Base-by-base conservation (phyloP, 2,113 vertebrate genomes). In the Osmerus eperlanus region DNA sequence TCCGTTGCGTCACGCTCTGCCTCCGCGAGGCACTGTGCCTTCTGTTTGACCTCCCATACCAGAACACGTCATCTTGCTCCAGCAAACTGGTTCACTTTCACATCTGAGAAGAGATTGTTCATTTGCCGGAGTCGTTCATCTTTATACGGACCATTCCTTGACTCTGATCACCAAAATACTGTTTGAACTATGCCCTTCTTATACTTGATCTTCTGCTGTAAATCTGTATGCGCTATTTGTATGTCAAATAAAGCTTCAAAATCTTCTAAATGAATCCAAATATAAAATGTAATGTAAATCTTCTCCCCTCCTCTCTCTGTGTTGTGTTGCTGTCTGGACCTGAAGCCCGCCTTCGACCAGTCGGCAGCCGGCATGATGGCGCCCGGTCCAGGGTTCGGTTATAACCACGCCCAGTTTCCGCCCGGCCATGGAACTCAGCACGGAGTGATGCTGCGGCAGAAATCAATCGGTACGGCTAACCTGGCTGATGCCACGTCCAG, bases 401-500 rank as follows among this genome's bases (percentile, higher is more conserved):
- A 94, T 63, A 95, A 94, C 75, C 93, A 95, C 52, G 93, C 93
- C 47, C 93, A 94, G 25, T 96, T 94, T 83, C 91, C 95, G 80
- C 92, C 94, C 72, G 90, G 92, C 11, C 93, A 93, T n/a, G 87
- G 92, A 58, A 79, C 89, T 51, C 93, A 92, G 74, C 94, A 94
- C 71, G 92, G 94, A 18, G 91, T 93, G 84, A 93, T 97, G 86
- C 88, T 93, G 83, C 92, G 95, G 4, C 95, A 97, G 75, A 97
- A 96, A 84, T 97, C 95, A 9, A 95, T 97, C 15, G 95, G 95
- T 97, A 92, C 88, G 77, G 4, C 18, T 54, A n/a, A 9, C 8
- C 41, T 47, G 41, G 9, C 41, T 47, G 9, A 47, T 2, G 41
- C 41, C 9, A 47, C 41, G 41, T 8, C 9, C 5, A 47, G 70